Evolutionary conservation across 2,113 vertebrate genomes (phyloP), one percentile per base, ranked within the genome.

Genomic region (Bos indicus): DNA sequence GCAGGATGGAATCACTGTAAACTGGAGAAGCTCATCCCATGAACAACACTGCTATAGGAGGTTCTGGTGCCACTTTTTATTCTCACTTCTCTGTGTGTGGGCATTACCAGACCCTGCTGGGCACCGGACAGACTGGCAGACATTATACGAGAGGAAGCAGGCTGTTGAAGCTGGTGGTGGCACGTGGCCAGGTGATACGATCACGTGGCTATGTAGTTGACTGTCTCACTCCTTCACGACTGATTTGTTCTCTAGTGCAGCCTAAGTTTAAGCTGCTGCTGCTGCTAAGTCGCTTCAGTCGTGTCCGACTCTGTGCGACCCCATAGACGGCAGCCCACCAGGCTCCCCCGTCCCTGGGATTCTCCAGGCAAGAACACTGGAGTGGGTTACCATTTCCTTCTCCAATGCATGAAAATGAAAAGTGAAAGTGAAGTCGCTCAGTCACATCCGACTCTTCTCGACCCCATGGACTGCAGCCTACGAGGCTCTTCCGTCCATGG

Each of bases 21-120:
- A 9, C 4, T 12, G 17, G 10, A 36, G 56, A 54, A 71, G 74
- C 6, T 11, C 3, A 0, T 48, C 5, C 25, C 13, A 25, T 2
- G 1, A 21, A 10, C 0, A 19, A 14, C 33, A 0, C 51, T 15
- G 40, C 15, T 52, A 2, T 13, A 4, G 10, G 78, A 26, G 43
- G 40, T 36, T 83, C 25, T 30, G 60, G 30, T 11, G 26, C 6
- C n/a, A 43, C 25, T 16, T 36, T 36, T 36, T 28, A 14, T 33
- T 1, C 11, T 71, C 25, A 74, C 33, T 40, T 56, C 15, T 80
- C 33, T n/a, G 54, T 57, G 46, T n/a, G 26, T 28, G 48, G 7
- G 11, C 80, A 48, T 23, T 52, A 52, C 30, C 80, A 83, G 33
- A 43, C 92, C 26, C 13, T 62, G 48, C 71, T 26, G 48, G 57